These are phyloP conservation scores for Paedocypris micromegethes DNA, from an alignment of 2,797 vertebrate genomes.

Conservation along the genomic window DNA sequence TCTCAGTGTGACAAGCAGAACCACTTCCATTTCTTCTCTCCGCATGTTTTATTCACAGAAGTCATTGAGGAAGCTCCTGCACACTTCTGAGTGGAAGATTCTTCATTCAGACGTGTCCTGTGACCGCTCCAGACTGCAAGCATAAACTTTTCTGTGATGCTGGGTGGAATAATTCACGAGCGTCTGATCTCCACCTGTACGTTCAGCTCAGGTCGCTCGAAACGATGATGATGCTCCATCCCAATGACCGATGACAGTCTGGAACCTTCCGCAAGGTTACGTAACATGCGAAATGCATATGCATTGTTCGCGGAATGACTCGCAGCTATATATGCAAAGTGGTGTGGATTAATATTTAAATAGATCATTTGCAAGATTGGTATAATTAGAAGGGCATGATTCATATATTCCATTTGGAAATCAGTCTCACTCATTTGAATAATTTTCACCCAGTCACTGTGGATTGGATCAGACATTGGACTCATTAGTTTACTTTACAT, in stretches of 20 bases:
- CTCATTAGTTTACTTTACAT: conserved; percentile 65
- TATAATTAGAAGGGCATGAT: conserved; percentile 73
- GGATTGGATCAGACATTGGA: conserved; percentile 69
- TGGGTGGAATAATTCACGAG: not conserved
- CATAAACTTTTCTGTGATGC: no score
- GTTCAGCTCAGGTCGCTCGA: not conserved
- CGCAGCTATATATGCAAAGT: conserved; percentile 66
- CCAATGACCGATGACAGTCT: not conserved
- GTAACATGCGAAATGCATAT: conserved; percentile 20
- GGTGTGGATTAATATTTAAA: conserved; percentile 73
- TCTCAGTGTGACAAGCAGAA: conserved; percentile 44
- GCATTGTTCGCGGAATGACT: conserved; percentile 52
- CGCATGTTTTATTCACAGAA: conserved; percentile 40
- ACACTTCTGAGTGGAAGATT: no score
- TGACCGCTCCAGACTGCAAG: no score
- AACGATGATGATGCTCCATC: no score
- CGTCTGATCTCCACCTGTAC: not conserved
- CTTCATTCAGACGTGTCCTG: no score
- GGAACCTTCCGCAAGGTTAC: conserved; percentile 13
- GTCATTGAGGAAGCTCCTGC: no score
- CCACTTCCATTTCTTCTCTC: conserved; percentile 38
- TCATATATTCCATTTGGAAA: conserved; percentile 74
- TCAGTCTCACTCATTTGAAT: conserved; percentile 69
- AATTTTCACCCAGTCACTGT: conserved; percentile 69
- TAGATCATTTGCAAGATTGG: conserved; percentile 73